phyloP scores from a whole-genome alignment of 1,140 invertebrate genomes.

The Brachionus plicatilis region DNA sequence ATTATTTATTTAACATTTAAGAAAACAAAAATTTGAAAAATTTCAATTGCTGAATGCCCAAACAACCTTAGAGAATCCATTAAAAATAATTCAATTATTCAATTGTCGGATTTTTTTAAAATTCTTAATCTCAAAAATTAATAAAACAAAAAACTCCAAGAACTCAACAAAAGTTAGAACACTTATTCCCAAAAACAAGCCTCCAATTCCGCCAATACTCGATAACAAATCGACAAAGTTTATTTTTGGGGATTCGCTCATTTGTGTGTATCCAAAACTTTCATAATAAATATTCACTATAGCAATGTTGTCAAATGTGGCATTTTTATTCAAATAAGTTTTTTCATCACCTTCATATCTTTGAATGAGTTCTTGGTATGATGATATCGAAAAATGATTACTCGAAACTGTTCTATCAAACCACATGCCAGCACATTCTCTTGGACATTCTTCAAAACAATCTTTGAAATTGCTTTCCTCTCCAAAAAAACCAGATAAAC shows the following conservation, averaged over 20 bases:
- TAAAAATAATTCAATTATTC: too few relatives aligned
- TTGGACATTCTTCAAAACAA: not conserved
- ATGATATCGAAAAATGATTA: not conserved
- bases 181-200: slow-evolving; percentile 20
- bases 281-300: not conserved
- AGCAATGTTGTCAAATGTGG: not conserved
- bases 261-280: not conserved
- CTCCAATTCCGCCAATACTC: not conserved
- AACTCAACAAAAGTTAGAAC: not conserved
- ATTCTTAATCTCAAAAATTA: not conserved
- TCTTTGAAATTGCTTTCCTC: not conserved
- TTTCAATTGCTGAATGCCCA: too few relatives aligned
- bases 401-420: not conserved
- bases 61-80: too few relatives aligned
- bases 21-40: too few relatives aligned
- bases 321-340: not conserved
- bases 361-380: not conserved
- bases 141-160: not conserved
- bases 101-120: not conserved
- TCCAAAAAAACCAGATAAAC: not conserved
- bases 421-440: not conserved
- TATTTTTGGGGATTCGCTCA: not conserved
- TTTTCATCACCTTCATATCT: not conserved
- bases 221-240: not conserved
- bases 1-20: too few relatives aligned